Evolutionary conservation across 2,888 invertebrate genomes (phyloP).

Genomic region (Molorchus minor): DNA sequence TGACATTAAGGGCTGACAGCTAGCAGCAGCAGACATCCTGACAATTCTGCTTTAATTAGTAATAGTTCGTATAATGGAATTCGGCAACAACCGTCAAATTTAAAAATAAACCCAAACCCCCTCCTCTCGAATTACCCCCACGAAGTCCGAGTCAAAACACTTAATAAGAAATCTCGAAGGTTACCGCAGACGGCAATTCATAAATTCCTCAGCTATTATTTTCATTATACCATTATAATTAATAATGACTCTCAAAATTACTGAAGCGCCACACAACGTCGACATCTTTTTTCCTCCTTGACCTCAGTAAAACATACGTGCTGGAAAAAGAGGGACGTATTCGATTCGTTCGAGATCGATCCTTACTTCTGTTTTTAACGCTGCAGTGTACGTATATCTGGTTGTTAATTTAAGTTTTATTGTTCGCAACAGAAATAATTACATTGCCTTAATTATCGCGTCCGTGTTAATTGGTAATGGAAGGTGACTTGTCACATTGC

Average conservation of each 20-base stretch:
- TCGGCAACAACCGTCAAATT: background rate
- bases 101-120: background rate
- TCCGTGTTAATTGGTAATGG: conserved; percentile 4
- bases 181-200: conserved; percentile 17
- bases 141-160: conserved; percentile 9
- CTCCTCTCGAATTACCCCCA: conserved; percentile 2
- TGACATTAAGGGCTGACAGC: no score
- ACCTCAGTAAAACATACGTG: background rate
- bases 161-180: conserved; percentile 11
- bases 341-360: background rate
- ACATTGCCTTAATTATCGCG: conserved; percentile 13
- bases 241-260: conserved; percentile 26
- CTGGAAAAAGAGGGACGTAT: conserved; percentile 9
- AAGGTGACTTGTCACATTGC: background rate
- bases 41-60: no score
- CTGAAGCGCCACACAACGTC: background rate
- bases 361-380: conserved; percentile 4
- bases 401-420: conserved; percentile 13
- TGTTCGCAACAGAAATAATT: conserved; percentile 16
- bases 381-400: background rate
- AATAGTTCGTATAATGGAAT: background rate
- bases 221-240: conserved; percentile 22
- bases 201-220: conserved; percentile 26
- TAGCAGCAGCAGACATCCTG: no score
- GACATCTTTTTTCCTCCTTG: background rate